Base-by-base conservation (phyloP, 2,113 vertebrate genomes). In the Apus apus region DNA sequence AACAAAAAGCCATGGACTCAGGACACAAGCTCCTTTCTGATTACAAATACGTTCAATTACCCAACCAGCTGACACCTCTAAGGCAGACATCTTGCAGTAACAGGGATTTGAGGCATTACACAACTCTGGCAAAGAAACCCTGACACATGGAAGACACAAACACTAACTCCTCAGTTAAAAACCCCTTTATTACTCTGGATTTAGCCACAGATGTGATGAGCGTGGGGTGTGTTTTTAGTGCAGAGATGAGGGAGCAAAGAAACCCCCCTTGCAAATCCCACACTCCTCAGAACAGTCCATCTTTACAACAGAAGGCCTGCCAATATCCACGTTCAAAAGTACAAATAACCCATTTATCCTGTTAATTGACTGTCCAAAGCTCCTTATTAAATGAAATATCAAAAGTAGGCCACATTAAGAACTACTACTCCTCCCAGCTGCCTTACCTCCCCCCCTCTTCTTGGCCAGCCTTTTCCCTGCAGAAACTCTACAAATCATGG, bases 401-500 rank as follows among this genome's bases (percentile, higher is more conserved):
- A 50, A 32, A 74, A 83, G 73, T 5, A 85, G 70, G 53, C 25
- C 10, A n/a, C 6, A 17, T 45, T 56, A 27, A 48, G 50, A 65
- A 57, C 14, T 26, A 34, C 36, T 51, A 1, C 22, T 65, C 50
- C 34, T 50, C 62, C 48, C 54, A 20, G 14, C 5, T 23, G 17
- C 43, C 36, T 32, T 8, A 62, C 18, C 45, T 48, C 45, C 43
- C 34, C 34, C 64, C 19, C 21, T 68, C 30, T 75, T 40, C 22
- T 23, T 14, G 53, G 11, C 45, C 87, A 54, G 50, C 29, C 43
- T 19, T 46, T 62, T n/a, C 66, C 40, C 81, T 43, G 72, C 80
- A 85, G 89, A 83, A 61, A 58, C 58, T 67, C 65, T 71, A 91
- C 82, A 87, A 68, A 95, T 95, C 95, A 83, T 91, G 91, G 96